These are phyloP conservation scores for Pseudocheirus occidentalis DNA, from an alignment of 2,797 vertebrate species.

Conservation along the genomic window DNA sequence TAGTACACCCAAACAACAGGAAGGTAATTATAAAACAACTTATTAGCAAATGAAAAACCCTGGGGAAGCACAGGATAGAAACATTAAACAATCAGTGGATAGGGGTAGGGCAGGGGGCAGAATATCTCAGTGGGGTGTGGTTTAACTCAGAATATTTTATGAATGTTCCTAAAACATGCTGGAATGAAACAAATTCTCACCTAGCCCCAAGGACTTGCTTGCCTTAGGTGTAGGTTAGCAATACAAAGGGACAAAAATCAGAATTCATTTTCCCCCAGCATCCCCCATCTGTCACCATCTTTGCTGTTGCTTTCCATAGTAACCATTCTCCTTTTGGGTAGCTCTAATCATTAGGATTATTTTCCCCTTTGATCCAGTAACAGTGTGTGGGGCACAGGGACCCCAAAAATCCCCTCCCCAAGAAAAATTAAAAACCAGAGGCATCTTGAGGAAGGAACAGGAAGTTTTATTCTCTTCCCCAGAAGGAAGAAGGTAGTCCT, in stretches of 20 bases:
- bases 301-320: not conserved
- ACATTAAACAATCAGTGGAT: not conserved
- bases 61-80: not conserved
- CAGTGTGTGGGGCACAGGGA: too few species aligned
- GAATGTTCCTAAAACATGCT: not conserved
- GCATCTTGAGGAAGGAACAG: too few species aligned
- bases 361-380: not conserved
- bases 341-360: not conserved
- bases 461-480: too few species aligned
- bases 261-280: not conserved
- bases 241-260: not conserved
- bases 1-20: not conserved
- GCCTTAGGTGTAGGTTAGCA: not conserved
- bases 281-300: not conserved
- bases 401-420: too few species aligned
- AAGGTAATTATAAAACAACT: not conserved
- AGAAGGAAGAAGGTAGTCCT: too few species aligned
- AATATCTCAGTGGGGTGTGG: not conserved
- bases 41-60: not conserved
- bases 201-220: not conserved
- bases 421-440: too few species aligned
- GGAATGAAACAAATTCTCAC: not conserved
- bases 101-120: not conserved
- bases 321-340: not conserved
- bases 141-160: not conserved